These are phyloP conservation scores for Mastacembelus armatus DNA, from an alignment of 2,797 vertebrate genomes.

Conservation along the genomic window DNA sequence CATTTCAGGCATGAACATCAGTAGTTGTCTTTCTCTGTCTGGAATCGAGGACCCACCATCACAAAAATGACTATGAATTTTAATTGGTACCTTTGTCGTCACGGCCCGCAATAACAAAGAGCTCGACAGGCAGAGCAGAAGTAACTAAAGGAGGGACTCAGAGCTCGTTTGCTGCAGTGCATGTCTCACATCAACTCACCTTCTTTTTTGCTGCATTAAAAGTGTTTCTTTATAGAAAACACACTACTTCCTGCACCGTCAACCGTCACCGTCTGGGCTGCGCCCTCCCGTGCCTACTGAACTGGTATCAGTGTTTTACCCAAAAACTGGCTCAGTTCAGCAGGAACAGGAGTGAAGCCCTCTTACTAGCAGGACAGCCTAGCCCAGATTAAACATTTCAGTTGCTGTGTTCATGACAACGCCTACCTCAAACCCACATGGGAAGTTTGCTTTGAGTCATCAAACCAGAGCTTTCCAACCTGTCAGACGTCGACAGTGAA, in stretches of 20 bases:
- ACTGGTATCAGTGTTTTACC: constrained; percentile 88
- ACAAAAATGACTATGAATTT: background rate
- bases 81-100: no score
- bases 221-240: background rate
- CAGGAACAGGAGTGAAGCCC: constrained; percentile 98
- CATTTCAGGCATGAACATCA: no score
- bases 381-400: background rate
- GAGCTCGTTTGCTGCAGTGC: background rate
- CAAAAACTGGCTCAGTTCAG: constrained; percentile 99
- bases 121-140: background rate
- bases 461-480: constrained; percentile 31
- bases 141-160: background rate
- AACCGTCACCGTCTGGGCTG: constrained; percentile 67
- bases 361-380: constrained; percentile 30
- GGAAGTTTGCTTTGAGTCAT: constrained; percentile 37
- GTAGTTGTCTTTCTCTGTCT: background rate
- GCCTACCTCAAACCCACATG: background rate
- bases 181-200: background rate
- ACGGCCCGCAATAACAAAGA: background rate
- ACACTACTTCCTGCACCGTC: background rate
- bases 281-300: constrained; percentile 89
- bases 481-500: constrained; percentile 45
- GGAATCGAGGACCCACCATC: background rate
- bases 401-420: constrained; percentile 10
- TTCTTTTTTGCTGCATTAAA: constrained; percentile 4